Conservation (phyloP, 2,888 invertebrate species). For the Catocala nupta region DNA sequence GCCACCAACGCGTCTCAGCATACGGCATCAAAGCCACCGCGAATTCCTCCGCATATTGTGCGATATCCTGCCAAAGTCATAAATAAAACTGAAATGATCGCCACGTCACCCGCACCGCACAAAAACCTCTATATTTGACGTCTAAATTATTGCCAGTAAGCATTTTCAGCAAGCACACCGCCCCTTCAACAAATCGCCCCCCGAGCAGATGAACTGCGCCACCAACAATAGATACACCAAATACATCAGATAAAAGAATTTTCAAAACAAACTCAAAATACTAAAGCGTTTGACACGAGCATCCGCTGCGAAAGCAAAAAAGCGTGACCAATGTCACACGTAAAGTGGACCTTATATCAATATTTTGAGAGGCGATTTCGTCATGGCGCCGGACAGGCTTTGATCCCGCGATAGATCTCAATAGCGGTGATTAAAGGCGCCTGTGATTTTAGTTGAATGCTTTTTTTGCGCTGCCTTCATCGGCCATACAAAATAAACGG, state of each 20-base stretch:
- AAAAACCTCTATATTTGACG: constrained; percentile 83
- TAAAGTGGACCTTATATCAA: constrained; percentile 77
- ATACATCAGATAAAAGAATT: constrained; percentile 87
- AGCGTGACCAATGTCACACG: constrained; percentile 72
- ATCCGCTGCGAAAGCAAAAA: constrained; percentile 84
- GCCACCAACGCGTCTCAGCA: constrained; percentile 77
- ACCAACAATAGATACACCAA: constrained; percentile 82
- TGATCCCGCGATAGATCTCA: constrained; percentile 87
- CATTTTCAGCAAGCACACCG: constrained; percentile 77
- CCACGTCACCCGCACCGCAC: constrained; percentile 71
- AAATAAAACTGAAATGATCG: constrained; percentile 84
- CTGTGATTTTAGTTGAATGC: constrained; percentile 86
- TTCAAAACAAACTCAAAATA: constrained; percentile 88
- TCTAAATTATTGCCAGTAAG: constrained; percentile 86
- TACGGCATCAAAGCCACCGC: constrained; percentile 78
- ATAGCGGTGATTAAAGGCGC: constrained; percentile 88
- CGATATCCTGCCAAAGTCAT: constrained; percentile 80
- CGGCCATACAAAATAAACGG: constrained; percentile 83
- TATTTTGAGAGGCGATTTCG: constrained; percentile 79
- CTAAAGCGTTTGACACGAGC: constrained; percentile 88
- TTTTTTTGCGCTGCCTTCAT: constrained; percentile 82
- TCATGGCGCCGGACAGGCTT: constrained; percentile 73
- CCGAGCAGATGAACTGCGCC: constrained; percentile 79
- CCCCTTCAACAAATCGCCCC: constrained; percentile 81
- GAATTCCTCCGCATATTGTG: constrained; percentile 78